Evolutionary conservation across 53 echinoderm and acorn worm genomes (phyloP).

Genomic region (Luidia sarsii): DNA sequence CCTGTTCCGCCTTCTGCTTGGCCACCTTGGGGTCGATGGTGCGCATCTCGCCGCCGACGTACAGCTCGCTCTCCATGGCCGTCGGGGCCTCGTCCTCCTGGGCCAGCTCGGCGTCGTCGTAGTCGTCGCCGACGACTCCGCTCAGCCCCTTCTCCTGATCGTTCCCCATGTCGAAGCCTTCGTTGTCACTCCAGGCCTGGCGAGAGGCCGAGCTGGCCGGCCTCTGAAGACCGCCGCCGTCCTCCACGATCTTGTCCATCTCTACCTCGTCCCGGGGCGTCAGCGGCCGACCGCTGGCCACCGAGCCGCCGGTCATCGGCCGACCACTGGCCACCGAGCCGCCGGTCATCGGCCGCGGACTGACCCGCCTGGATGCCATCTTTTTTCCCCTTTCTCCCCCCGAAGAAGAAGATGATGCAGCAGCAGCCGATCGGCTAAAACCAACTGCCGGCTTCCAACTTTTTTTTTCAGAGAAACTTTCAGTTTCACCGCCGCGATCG

Average conservation of each 20-base stretch:
- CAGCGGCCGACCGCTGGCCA: slow-evolving; percentile 54
- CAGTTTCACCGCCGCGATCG: too few relatives aligned
- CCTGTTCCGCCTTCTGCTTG: slow-evolving; percentile 81
- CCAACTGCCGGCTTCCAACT: too few relatives aligned
- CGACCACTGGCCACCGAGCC: slow-evolving; percentile 58
- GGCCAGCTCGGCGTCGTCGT: slow-evolving; percentile 65
- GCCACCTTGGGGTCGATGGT: slow-evolving; percentile 90
- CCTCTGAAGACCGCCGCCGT: slow-evolving; percentile 52
- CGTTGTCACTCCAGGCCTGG: slow-evolving; percentile 90
- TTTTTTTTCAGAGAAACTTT: too few relatives aligned
- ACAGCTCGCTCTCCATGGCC: slow-evolving; percentile 98
- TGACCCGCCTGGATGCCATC: slow-evolving; percentile 68
- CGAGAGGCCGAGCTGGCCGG: slow-evolving; percentile 82
- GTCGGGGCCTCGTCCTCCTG: slow-evolving; percentile 75
- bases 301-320: slow-evolving; percentile 64
- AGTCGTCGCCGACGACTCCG: slow-evolving; percentile 63
- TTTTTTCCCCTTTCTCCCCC: too few relatives aligned
- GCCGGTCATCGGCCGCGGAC: slow-evolving; percentile 78
- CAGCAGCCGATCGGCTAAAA: too few relatives aligned
- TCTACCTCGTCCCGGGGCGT: slow-evolving; percentile 79
- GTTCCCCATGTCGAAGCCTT: slow-evolving; percentile 92
- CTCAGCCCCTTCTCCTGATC: slow-evolving; percentile 73
- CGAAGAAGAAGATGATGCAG: too few relatives aligned
- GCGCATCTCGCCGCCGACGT: slow-evolving; percentile 87
- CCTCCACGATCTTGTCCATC: slow-evolving; percentile 81